phyloP scores from a whole-genome alignment of 2,797 vertebrate genomes.

The Diceros bicornis region DNA sequence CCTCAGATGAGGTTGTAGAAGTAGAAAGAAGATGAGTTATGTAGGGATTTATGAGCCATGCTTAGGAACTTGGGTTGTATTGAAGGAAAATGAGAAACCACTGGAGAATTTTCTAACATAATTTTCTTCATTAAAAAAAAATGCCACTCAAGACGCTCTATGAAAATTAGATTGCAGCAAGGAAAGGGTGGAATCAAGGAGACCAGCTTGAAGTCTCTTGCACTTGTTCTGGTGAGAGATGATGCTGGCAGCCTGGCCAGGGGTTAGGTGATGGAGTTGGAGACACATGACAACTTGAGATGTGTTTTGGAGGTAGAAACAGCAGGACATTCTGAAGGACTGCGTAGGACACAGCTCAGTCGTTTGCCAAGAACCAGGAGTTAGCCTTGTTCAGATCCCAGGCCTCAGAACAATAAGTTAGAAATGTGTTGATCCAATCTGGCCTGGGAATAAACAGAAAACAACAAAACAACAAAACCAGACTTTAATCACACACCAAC shows the following conservation, averaged over 20 bases:
- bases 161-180: not conserved
- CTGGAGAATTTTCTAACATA: not conserved
- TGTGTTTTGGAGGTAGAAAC: not conserved
- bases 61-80: not conserved
- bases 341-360: not conserved
- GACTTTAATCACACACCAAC: not conserved
- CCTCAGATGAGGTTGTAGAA: not conserved
- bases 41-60: not conserved
- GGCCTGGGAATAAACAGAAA: not conserved
- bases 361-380: not conserved
- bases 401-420: not conserved
- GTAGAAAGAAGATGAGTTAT: not conserved
- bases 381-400: not conserved
- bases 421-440: conserved; percentile 31
- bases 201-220: not conserved
- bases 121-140: not conserved
- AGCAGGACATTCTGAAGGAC: not conserved
- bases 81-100: not conserved
- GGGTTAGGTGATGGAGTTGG: not conserved
- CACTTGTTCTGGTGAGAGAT: not conserved
- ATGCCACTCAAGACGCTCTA: not conserved
- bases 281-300: not conserved
- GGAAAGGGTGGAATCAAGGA: not conserved
- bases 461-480: not conserved
- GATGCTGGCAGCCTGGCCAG: not conserved